Evolutionary conservation across 2,888 invertebrate genomes (phyloP).

Genomic region (Amaurobius ferox): DNA sequence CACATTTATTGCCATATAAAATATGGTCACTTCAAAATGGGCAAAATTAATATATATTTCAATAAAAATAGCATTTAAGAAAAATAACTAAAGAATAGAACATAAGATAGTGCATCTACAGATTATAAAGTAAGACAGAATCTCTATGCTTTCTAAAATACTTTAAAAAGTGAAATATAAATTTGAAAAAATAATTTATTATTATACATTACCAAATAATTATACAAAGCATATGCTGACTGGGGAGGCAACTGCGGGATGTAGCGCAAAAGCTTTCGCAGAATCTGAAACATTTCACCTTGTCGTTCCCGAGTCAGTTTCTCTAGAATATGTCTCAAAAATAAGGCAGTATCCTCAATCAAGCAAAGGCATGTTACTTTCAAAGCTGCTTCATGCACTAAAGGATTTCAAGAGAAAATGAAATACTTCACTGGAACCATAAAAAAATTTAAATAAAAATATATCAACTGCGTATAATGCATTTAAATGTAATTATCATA

Average conservation of each 20-base stretch:
- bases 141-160: too few species aligned
- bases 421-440: not conserved
- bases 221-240: conserved; percentile 97
- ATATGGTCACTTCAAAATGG: too few species aligned
- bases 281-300: conserved; percentile 93
- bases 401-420: not conserved
- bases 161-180: not conserved
- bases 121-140: too few species aligned
- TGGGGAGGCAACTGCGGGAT: conserved; percentile 82
- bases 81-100: too few species aligned
- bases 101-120: too few species aligned
- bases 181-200: not conserved
- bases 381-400: conserved; percentile 96
- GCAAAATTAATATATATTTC: too few species aligned
- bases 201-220: conserved; percentile 87
- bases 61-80: not conserved
- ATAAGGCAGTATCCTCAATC: conserved; percentile 97
- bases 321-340: conserved; percentile 96
- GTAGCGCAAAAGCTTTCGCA: conserved; percentile 90
- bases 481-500: too few species aligned
- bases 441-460: too few species aligned
- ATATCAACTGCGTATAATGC: too few species aligned
- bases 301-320: conserved; percentile 94
- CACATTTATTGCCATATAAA: too few species aligned
- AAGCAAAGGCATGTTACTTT: conserved; percentile 98